Evolutionary conservation across 2,888 invertebrate species (phyloP).

Genomic region (Tetanocera ferruginea): DNA sequence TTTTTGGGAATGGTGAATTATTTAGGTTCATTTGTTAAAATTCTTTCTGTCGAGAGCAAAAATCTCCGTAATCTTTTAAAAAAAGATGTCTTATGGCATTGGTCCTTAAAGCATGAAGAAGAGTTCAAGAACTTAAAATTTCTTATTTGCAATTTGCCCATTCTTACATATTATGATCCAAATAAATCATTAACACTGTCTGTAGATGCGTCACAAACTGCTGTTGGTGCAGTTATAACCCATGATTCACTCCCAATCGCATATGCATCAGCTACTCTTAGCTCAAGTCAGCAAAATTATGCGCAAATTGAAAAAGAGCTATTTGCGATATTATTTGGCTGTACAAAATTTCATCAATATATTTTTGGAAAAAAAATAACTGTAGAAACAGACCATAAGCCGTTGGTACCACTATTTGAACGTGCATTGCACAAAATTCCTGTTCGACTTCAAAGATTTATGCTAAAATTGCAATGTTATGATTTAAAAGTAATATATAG

Average conservation of each 20-base stretch:
- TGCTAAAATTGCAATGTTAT: conserved; percentile 5
- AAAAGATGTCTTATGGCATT: conserved; percentile 30
- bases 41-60: conserved; percentile 28
- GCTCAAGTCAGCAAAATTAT: conserved; percentile 40
- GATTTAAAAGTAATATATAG: too few relatives aligned
- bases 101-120: conserved; percentile 23
- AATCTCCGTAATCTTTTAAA: conserved; percentile 24
- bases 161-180: conserved; percentile 40
- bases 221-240: conserved; percentile 42
- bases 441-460: conserved; percentile 22
- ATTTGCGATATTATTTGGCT: conserved; percentile 45
- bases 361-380: conserved; percentile 33
- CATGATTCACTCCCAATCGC: conserved; percentile 34
- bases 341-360: conserved; percentile 39
- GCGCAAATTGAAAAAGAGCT: conserved; percentile 46
- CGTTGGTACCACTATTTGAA: conserved; percentile 30
- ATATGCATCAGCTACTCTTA: conserved; percentile 32
- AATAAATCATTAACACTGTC: conserved; percentile 34
- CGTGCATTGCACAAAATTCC: conserved; percentile 27
- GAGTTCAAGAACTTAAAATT: conserved; percentile 33
- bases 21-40: conserved; percentile 44
- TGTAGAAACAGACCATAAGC: conserved; percentile 41
- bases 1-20: conserved; percentile 41
- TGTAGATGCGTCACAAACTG: conserved; percentile 35
- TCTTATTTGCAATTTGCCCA: background rate